Evolutionary conservation across 2,113 vertebrate species (phyloP).

Genomic region (Hemiscyllium ocellatum): DNA sequence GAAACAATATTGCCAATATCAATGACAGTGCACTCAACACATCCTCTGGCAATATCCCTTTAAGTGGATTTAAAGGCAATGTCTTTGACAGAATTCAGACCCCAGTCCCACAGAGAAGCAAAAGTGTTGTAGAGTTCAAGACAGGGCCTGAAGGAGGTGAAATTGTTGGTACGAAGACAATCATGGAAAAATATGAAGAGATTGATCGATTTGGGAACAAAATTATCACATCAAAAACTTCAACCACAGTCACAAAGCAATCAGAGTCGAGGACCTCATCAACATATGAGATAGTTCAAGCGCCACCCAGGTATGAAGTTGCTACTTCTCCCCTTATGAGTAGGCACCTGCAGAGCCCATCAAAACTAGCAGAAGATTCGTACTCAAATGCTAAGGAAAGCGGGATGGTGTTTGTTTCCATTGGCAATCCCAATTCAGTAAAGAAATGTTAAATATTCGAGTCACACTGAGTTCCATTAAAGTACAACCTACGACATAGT

Average conservation of each 20-base stretch:
- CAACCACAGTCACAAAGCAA: conserved; percentile 63
- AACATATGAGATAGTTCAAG: conserved; percentile 42
- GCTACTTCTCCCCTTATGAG: conserved; percentile 55
- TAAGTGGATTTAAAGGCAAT: background rate
- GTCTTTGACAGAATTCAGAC: background rate
- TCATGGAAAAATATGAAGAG: conserved; percentile 69
- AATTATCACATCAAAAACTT: conserved; percentile 62
- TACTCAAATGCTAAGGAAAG: conserved; percentile 52
- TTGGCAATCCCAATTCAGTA: conserved; percentile 43
- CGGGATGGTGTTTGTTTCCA: conserved; percentile 64
- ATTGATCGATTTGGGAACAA: conserved; percentile 65
- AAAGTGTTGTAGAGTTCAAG: conserved; percentile 68
- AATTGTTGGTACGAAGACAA: conserved; percentile 55
- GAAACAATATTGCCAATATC: background rate
- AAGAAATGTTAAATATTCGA: background rate
- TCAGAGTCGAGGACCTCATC: conserved; percentile 55
- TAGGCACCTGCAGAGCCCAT: conserved; percentile 52
- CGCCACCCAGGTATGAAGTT: conserved; percentile 49
- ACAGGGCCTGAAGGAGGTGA: conserved; percentile 54
- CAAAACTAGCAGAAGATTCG: conserved; percentile 44
- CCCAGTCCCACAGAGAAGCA: conserved; percentile 48
- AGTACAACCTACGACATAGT: background rate
- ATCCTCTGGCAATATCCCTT: background rate
- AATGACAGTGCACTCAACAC: background rate
- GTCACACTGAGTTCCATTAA: background rate